These are phyloP conservation scores for Empidonax traillii DNA, from an alignment of 2,113 vertebrate species.

Conservation along the genomic window DNA sequence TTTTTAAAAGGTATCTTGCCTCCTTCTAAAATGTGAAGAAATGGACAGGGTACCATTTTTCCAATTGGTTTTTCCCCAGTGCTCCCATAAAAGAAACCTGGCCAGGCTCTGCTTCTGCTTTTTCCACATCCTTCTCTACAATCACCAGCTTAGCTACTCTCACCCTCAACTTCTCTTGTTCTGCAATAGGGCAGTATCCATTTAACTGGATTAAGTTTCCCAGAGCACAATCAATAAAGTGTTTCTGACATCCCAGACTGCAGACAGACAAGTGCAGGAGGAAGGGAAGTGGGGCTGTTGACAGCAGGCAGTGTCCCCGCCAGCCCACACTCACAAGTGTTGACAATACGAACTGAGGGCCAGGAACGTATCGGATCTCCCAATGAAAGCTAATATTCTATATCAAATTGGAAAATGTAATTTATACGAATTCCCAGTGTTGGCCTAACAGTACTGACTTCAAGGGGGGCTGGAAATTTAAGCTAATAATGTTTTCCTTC, in stretches of 20 bases:
- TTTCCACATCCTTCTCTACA: background rate
- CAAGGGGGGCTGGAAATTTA: background rate
- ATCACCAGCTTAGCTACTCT: background rate
- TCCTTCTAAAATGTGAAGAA: background rate
- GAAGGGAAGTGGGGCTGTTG: background rate
- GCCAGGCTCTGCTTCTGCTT: background rate
- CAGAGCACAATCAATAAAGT: background rate
- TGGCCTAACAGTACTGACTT: background rate
- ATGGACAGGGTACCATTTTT: background rate
- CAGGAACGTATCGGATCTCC: background rate
- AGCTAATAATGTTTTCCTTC: slow-evolving; percentile 15
- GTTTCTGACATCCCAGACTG: background rate
- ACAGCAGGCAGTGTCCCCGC: background rate
- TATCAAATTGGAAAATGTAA: slow-evolving; percentile 28
- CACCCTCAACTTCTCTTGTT: background rate
- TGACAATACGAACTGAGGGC: background rate
- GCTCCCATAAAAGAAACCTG: background rate
- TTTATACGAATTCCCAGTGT: background rate
- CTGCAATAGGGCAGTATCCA: background rate
- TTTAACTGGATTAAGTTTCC: slow-evolving; percentile 15
- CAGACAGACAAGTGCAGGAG: background rate
- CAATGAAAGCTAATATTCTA: slow-evolving; percentile 26
- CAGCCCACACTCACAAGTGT: background rate
- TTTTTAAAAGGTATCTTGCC: background rate
- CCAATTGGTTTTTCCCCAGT: background rate